Evolutionary conservation across 2,113 vertebrate genomes (phyloP), one percentile per base, ranked within the genome.

Genomic region (Dicrurus megarhynchus): DNA sequence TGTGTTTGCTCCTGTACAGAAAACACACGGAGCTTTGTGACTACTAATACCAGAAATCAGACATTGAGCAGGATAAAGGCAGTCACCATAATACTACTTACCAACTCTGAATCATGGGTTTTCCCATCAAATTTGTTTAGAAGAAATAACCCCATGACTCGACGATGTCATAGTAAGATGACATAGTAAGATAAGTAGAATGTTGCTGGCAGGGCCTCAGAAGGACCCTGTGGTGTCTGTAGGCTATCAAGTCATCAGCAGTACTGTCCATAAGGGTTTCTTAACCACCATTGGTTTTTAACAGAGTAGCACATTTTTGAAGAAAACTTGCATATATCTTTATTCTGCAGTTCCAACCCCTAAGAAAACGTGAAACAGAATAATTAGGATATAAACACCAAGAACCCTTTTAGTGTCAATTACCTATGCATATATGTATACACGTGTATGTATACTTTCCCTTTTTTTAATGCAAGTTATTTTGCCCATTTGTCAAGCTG

Each of bases 181-280:
- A n/a, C n/a, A n/a, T n/a, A n/a, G n/a, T n/a, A n/a, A n/a, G n/a
- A n/a, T n/a, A 21, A 15, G 15, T 49, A 41, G 24, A 23, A 15
- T 5, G 26, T 64, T 2, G 0, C 39, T 50, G 44, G 30, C 23
- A 50, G 37, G 13, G 11, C 32, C 16, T 71, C n/a, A 18, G 7
- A 37, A 53, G 17, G n/a, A 32, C 3, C 1, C 52, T 3, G 1
- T 14, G 1, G 5, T 27, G 8, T 41, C 49, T 19, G 2, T 8
- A 39, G 67, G 41, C 9, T 4, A 42, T 15, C 17, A 27, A 23
- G 39, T 47, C 39, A 7, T 18, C 3, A 3, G 3, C 16, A 9
- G 13, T 37, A 30, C 30, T 64, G 37, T n/a, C 46, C 7, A 0
- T 14, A 47, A 47, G 19, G 12, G 20, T 69, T 81, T 46, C 13